Conservation (phyloP, 1,140 invertebrate genomes). For the Drosophila funebris region DNA sequence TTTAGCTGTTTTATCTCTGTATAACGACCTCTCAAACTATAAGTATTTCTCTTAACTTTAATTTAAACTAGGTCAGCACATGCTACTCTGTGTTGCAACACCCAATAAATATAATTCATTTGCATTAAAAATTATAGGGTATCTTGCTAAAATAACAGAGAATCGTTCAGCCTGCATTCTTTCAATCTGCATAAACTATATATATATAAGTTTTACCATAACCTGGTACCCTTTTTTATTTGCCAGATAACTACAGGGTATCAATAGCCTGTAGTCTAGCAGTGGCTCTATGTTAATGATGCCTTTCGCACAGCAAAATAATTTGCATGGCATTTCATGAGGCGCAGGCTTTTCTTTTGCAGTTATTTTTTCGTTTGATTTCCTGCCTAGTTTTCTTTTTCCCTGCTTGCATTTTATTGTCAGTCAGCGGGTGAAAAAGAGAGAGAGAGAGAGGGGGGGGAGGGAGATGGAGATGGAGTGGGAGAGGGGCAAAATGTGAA, state of each 20-base stretch:
- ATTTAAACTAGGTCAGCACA: too few relatives aligned
- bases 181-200: background rate
- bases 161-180: too few relatives aligned
- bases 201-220: too few relatives aligned
- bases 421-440: constrained; percentile 13
- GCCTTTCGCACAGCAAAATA: constrained; percentile 48
- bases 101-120: too few relatives aligned
- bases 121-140: too few relatives aligned
- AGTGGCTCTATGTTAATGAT: constrained; percentile 40
- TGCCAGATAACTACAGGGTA: background rate
- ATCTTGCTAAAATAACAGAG: too few relatives aligned
- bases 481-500: too few relatives aligned
- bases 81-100: too few relatives aligned
- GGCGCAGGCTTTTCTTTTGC: constrained; percentile 11
- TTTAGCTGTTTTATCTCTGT: too few relatives aligned
- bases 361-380: constrained; percentile 27
- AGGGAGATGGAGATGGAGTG: background rate
- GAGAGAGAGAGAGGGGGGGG: background rate
- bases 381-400: background rate
- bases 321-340: constrained; percentile 43
- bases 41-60: too few relatives aligned
- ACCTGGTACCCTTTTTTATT: background rate
- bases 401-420: constrained; percentile 66
- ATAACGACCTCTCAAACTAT: too few relatives aligned
- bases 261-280: background rate